Base-by-base conservation (phyloP, 2,888 invertebrate species). In the Ophraella communa region DNA sequence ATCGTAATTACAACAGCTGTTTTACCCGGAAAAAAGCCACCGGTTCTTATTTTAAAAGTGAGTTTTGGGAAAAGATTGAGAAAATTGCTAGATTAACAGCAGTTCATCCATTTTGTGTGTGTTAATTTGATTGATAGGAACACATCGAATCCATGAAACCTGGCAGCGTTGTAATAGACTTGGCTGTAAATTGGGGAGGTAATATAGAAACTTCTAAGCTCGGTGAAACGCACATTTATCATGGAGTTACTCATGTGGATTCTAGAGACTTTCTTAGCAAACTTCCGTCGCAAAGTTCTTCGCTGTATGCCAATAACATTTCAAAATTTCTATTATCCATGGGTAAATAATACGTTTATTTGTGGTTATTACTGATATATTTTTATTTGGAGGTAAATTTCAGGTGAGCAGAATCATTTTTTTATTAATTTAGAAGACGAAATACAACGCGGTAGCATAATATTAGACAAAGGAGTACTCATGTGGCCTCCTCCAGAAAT, bases 291-390 rank as follows among this genome's bases (percentile, higher is more conserved):
- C 94, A 94, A 81, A 91, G 93, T 58, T 93, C 93, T 24, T 93
- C 93, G 0, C 84, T 95, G 20, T 95, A 94, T 78, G 93, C 91
- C n/a, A 95, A 95, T 80, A 95, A 95, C 78, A 93, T 95, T 71
- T 91, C 93, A 18, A 95, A 95, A 77, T 90, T 95, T 73, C 83
- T 95, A 5, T 83, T 95, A 1, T 92, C 93, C 54, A 88, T 95
- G 70, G 93, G 93, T 88, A 81, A 81, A 47, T 11, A 10, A 45
- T 18, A 30, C n/a, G n/a, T n/a, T n/a, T n/a, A n/a, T n/a, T n/a
- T n/a, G n/a, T n/a, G n/a, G n/a, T n/a, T n/a, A n/a, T n/a, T n/a
- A n/a, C n/a, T n/a, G n/a, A n/a, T n/a, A n/a, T n/a, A n/a, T n/a
- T n/a, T n/a, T n/a, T n/a, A n/a, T n/a, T n/a, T n/a, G n/a, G n/a